Conservation (phyloP, 1,140 invertebrate genomes). For the Diprion similis region DNA sequence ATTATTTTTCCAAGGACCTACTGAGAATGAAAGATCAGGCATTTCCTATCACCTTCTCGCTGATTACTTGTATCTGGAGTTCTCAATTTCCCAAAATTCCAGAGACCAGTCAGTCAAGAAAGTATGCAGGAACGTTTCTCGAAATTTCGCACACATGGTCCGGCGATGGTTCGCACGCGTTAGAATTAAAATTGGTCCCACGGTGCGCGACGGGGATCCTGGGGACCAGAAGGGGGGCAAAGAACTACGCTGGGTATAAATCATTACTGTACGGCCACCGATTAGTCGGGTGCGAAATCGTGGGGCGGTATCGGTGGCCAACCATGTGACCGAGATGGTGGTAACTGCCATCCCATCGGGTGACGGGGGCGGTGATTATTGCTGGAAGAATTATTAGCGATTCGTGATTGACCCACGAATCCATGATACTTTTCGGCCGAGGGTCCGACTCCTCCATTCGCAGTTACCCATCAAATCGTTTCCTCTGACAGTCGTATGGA, state of each 20-base stretch:
- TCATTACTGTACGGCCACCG: conserved; percentile 54
- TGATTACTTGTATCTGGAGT: too few species aligned
- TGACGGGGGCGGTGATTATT: conserved; percentile 49
- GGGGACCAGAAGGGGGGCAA: too few species aligned
- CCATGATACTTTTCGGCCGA: too few species aligned
- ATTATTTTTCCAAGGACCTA: too few species aligned
- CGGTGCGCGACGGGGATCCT: neutral
- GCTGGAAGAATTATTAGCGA: conserved; percentile 55
- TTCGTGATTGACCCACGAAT: conserved; percentile 42
- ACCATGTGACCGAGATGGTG: conserved; percentile 31
- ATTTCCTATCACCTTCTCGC: too few species aligned
- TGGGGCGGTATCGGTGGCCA: conserved; percentile 38
- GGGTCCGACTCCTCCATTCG: too few species aligned
- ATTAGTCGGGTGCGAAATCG: conserved; percentile 51
- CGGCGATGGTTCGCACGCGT: neutral
- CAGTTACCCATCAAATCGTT: too few species aligned
- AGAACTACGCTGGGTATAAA: conserved; percentile 49
- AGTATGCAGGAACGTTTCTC: too few species aligned
- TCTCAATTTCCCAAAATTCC: too few species aligned
- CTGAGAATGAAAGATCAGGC: too few species aligned
- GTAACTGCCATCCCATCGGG: conserved; percentile 24
- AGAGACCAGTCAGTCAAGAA: too few species aligned
- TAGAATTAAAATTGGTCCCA: conserved; percentile 7
- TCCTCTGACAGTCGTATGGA: too few species aligned
- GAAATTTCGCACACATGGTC: neutral